Percentiles rank a stretch among this genome's conserved stretches.
Conservation (phyloP, 2,113 vertebrate species). For the Halcyon senegalensis region DNA sequence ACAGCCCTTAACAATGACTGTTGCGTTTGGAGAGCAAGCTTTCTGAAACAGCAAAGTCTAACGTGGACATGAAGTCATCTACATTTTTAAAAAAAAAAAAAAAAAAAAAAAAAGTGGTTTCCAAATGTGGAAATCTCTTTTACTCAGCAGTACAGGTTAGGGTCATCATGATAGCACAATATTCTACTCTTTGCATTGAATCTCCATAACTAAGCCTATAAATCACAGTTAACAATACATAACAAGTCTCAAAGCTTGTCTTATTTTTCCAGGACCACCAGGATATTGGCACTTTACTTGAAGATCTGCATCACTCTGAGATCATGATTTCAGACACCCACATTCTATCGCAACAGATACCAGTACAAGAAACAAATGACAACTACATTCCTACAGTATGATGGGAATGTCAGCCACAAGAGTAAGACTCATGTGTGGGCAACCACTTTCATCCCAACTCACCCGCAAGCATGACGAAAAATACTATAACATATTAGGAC, state of each 20-base stretch:
- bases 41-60: neutral
- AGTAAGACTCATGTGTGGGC: slow-evolving; percentile 38
- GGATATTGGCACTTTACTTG: slow-evolving; percentile 14
- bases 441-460: slow-evolving; percentile 27
- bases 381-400: slow-evolving; percentile 33
- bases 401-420: slow-evolving; percentile 10
- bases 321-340: slow-evolving; percentile 52
- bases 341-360: slow-evolving; percentile 1
- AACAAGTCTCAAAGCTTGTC: neutral
- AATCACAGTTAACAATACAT: neutral
- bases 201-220: neutral
- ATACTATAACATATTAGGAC: neutral
- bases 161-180: neutral
- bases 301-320: slow-evolving; percentile 46
- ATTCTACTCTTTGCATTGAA: neutral
- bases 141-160: neutral
- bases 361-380: slow-evolving; percentile 17
- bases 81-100: neutral
- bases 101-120: neutral
- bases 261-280: slow-evolving; percentile 35
- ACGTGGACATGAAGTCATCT: slow-evolving; percentile 4
- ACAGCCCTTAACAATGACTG: neutral
- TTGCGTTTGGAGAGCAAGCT: neutral
- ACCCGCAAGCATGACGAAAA: neutral
- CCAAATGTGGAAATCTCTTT: neutral